phyloP scores from a whole-genome alignment of 2,888 invertebrate genomes.

The Galeopsomyia nigrocyanea region DNA sequence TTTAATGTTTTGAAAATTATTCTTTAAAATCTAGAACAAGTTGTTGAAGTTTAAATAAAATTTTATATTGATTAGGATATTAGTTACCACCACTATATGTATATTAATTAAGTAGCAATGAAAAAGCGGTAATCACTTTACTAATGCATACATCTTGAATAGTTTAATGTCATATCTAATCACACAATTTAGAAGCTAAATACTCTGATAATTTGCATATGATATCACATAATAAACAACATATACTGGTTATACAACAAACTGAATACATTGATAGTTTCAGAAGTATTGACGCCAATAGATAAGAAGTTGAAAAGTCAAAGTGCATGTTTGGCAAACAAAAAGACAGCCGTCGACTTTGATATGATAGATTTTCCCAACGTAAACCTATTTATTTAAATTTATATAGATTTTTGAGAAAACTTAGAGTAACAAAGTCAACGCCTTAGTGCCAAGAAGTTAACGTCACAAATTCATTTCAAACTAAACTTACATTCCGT shows the following conservation, averaged over 20 bases:
- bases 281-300: slow-evolving; percentile 20
- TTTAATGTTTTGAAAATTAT: too few relatives aligned
- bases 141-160: neutral
- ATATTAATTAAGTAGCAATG: neutral
- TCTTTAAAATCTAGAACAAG: too few relatives aligned
- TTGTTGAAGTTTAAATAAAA: too few relatives aligned
- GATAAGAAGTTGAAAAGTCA: slow-evolving; percentile 26
- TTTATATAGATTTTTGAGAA: slow-evolving; percentile 4
- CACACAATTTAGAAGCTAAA: too few relatives aligned
- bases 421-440: slow-evolving; percentile 35
- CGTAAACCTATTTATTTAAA: slow-evolving; percentile 17
- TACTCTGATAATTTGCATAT: too few relatives aligned
- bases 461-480: slow-evolving; percentile 33
- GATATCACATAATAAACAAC: neutral
- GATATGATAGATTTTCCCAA: slow-evolving; percentile 25
- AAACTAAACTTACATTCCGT: slow-evolving; percentile 63
- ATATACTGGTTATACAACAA: slow-evolving; percentile 14
- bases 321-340: slow-evolving; percentile 25
- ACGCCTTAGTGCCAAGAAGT: slow-evolving; percentile 39
- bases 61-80: too few relatives aligned
- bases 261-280: slow-evolving; percentile 23
- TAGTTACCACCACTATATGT: too few relatives aligned
- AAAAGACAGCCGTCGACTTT: slow-evolving; percentile 46
- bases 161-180: neutral
- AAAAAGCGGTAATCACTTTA: neutral